Evolutionary conservation across 1,140 invertebrate genomes (phyloP).

Genomic region (Capitella teleta): DNA sequence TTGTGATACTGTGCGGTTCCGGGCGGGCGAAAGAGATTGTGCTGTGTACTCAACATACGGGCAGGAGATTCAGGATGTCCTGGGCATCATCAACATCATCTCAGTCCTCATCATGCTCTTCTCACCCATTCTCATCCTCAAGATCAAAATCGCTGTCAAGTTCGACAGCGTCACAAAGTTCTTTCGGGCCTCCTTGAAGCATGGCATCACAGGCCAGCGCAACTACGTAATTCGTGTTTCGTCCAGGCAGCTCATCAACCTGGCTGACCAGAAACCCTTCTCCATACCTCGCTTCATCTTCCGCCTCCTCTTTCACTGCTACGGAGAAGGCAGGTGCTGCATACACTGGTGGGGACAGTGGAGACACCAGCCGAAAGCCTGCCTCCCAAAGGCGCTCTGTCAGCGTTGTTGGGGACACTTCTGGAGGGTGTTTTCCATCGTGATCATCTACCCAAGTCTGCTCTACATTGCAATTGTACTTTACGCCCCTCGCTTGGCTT

Average conservation of each 20-base stretch:
- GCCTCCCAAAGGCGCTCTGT: conserved; percentile 1
- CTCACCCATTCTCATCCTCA: conserved; percentile 8
- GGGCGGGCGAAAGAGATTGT: neutral
- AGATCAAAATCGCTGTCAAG: conserved; percentile 6
- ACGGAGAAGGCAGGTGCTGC: conserved; percentile 14
- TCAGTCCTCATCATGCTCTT: conserved; percentile 10
- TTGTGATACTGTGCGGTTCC: conserved; percentile 7
- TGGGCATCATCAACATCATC: conserved; percentile 6
- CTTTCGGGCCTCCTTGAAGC: conserved; percentile 14
- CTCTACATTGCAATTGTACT: conserved; percentile 10
- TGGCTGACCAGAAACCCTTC: conserved; percentile 11
- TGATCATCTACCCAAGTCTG: conserved; percentile 9
- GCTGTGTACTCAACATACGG: neutral
- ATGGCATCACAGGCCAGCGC: conserved; percentile 14
- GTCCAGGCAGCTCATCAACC: conserved; percentile 12
- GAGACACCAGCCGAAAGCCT: conserved; percentile 9
- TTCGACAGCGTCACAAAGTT: conserved; percentile 12
- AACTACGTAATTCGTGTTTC: conserved; percentile 15
- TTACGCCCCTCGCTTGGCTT: conserved; percentile 8
- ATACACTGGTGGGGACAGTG: conserved; percentile 15
- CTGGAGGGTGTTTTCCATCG: conserved; percentile 1
- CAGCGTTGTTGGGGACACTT: conserved; percentile 7
- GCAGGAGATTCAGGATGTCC: conserved; percentile 2
- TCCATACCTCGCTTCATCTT: conserved; percentile 11
- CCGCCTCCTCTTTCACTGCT: conserved; percentile 13